phyloP scores from a whole-genome alignment of 2,113 vertebrate genomes.

The Xenus cinereus region DNA sequence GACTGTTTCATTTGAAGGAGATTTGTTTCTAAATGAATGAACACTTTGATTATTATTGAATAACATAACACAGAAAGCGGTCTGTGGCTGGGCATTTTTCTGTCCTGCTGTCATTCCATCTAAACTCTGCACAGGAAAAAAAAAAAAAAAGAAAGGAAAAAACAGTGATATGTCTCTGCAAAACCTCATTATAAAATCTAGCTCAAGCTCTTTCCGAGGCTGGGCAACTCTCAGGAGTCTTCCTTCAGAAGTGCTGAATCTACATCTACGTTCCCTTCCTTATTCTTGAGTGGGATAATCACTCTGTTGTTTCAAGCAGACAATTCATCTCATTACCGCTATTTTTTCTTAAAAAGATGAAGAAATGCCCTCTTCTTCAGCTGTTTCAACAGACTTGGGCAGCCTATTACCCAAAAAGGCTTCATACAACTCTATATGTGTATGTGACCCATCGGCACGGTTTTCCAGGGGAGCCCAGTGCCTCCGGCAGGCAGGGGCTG shows the following conservation, averaged over 20 bases:
- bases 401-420: background rate
- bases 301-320: background rate
- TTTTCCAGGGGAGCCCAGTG: background rate
- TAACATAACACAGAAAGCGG: background rate
- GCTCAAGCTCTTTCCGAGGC: background rate
- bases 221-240: background rate
- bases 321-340: background rate
- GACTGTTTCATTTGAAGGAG: background rate
- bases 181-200: background rate
- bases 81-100: background rate
- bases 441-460: background rate
- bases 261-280: background rate
- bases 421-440: accelerated
- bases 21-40: background rate
- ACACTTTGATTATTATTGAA: background rate
- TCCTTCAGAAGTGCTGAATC: background rate
- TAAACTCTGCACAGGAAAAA: background rate
- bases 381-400: background rate
- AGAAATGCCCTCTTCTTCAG: background rate
- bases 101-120: background rate
- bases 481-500: background rate
- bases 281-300: background rate
- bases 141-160: background rate
- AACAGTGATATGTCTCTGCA: background rate
- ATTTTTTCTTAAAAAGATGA: background rate